Evolutionary conservation across 2,797 vertebrate genomes (phyloP).

Genomic region (Glossophaga mutica): DNA sequence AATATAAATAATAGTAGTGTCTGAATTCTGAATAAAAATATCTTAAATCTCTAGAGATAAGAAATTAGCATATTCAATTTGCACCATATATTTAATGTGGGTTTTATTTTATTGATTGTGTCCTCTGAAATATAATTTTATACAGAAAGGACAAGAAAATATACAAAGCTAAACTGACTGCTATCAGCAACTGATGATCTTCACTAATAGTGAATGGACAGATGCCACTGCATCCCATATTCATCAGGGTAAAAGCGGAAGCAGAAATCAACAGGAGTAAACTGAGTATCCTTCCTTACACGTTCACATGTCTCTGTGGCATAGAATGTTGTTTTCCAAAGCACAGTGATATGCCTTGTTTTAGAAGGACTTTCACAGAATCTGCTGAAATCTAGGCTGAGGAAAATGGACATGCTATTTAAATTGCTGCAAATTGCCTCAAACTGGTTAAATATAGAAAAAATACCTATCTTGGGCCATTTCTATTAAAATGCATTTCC

Average conservation of each 20-base stretch:
- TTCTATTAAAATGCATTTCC: neutral
- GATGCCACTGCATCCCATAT: neutral
- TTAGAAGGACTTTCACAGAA: neutral
- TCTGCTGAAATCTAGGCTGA: neutral
- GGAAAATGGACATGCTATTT: neutral
- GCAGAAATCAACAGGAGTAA: neutral
- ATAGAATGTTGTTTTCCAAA: neutral
- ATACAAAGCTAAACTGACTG: neutral
- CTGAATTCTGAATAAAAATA: neutral
- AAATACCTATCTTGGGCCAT: neutral
- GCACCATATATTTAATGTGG: neutral
- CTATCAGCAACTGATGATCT: neutral
- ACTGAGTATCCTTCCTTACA: neutral
- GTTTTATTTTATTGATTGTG: constrained; percentile 8
- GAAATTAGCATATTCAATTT: neutral
- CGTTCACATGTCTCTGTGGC: neutral
- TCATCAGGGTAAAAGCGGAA: neutral
- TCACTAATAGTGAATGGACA: neutral
- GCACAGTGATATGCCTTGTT: neutral
- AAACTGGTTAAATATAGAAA: neutral
- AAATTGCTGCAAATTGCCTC: neutral
- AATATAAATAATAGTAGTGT: neutral
- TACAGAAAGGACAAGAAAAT: neutral
- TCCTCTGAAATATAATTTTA: neutral
- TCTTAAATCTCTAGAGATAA: neutral